phyloP scores from a whole-genome alignment of 2,113 vertebrate species.

The Tringa solitaria region DNA sequence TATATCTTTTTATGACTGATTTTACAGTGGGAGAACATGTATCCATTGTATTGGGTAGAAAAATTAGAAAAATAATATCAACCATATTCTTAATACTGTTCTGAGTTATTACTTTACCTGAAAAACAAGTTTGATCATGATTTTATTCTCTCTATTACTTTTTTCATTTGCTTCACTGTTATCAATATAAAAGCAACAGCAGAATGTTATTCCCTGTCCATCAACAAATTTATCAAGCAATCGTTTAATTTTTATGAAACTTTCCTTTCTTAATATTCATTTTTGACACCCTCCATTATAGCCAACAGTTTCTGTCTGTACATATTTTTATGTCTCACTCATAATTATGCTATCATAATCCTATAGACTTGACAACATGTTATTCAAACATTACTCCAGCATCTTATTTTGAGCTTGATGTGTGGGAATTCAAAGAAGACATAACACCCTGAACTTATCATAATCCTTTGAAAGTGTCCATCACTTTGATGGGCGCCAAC shows the following conservation, averaged over 20 bases:
- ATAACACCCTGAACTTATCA: not conserved
- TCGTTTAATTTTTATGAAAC: not conserved
- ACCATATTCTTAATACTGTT: not conserved
- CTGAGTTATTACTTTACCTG: not conserved
- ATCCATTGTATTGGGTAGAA: not conserved
- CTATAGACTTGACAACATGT: not conserved
- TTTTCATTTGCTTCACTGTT: not conserved
- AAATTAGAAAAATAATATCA: not conserved
- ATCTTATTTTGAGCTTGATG: constrained; percentile 3
- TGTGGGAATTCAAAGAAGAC: not conserved
- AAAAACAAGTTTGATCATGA: not conserved
- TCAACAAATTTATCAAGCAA: not conserved
- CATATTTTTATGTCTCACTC: not conserved
- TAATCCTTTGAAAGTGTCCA: not conserved
- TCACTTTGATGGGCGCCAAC: not conserved
- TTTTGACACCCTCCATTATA: not conserved
- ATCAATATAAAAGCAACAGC: not conserved
- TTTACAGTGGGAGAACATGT: not conserved
- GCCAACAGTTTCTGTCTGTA: not conserved
- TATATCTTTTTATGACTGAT: not conserved
- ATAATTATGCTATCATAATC: not conserved
- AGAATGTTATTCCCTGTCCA: not conserved
- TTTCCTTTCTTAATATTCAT: not conserved
- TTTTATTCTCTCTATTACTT: not conserved
- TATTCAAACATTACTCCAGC: not conserved